phyloP scores from a whole-genome alignment of 2,888 invertebrate species.

The Sclerodermus sp. region DNA sequence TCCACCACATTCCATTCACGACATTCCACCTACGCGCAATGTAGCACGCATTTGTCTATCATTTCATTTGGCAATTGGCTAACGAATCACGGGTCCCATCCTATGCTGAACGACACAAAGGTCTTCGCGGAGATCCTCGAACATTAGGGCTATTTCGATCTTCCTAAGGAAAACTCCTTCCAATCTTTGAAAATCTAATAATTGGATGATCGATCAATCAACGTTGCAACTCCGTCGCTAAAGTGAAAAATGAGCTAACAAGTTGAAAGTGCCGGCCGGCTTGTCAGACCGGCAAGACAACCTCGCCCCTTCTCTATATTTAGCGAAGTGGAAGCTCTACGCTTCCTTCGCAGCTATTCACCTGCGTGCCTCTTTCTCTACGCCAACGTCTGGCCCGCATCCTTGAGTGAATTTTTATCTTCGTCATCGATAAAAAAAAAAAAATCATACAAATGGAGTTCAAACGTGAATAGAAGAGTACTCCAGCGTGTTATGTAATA shows the following conservation, averaged over 20 bases:
- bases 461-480: too few relatives aligned
- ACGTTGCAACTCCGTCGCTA: too few relatives aligned
- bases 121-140: too few relatives aligned
- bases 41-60: not conserved
- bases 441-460: too few relatives aligned
- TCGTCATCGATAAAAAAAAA: not conserved
- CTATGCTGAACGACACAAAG: too few relatives aligned
- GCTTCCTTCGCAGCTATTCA: not conserved
- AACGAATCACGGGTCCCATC: too few relatives aligned
- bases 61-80: not conserved
- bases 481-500: too few relatives aligned
- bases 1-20: not conserved
- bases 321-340: constrained; percentile 13
- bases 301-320: constrained; percentile 28
- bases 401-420: not conserved
- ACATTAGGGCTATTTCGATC: too few relatives aligned
- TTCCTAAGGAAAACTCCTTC: too few relatives aligned
- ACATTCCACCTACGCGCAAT: not conserved
- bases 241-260: not conserved
- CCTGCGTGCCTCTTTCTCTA: not conserved
- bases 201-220: too few relatives aligned
- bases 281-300: constrained; percentile 26
- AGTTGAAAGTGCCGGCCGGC: constrained; percentile 22
- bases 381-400: not conserved
- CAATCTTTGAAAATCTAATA: too few relatives aligned